phyloP scores from a whole-genome alignment of 2,113 vertebrate species.

The Columba livia region DNA sequence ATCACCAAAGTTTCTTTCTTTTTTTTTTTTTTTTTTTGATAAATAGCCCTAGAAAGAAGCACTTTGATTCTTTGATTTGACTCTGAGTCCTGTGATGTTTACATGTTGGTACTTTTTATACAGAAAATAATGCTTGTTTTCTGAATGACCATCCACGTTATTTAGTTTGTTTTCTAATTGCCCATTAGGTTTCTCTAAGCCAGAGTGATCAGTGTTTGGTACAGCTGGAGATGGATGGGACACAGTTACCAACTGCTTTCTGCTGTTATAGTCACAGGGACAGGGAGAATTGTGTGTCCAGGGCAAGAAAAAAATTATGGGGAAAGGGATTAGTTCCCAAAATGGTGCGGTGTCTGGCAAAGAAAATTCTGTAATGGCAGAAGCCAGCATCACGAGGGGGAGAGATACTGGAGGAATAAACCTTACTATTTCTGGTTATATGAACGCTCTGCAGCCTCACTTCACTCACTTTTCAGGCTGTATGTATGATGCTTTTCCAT shows the following conservation, averaged over 20 bases:
- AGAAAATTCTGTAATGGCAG: not conserved
- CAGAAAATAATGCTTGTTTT: not conserved
- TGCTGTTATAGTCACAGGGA: not conserved
- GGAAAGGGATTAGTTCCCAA: not conserved
- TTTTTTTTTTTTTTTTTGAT: not conserved
- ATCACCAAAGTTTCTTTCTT: no score
- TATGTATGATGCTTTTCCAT: not conserved
- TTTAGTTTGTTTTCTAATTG: not conserved
- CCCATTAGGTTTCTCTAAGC: not conserved
- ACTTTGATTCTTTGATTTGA: not conserved
- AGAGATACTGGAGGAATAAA: not conserved
- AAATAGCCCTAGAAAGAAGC: not conserved
- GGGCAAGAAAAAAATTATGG: not conserved
- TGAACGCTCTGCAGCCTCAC: not conserved
- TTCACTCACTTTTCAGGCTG: not conserved
- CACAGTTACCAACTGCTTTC: not conserved
- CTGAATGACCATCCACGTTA: not conserved
- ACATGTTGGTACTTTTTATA: not conserved
- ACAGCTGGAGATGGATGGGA: no score
- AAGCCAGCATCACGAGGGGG: not conserved
- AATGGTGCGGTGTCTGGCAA: not conserved
- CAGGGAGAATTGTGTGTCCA: not conserved
- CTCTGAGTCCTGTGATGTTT: not conserved
- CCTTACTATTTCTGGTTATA: not conserved
- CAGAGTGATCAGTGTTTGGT: not conserved